Evolutionary conservation across 2,888 invertebrate species (phyloP), one percentile per base, ranked within the genome.

Genomic region (Timandra comae): DNA sequence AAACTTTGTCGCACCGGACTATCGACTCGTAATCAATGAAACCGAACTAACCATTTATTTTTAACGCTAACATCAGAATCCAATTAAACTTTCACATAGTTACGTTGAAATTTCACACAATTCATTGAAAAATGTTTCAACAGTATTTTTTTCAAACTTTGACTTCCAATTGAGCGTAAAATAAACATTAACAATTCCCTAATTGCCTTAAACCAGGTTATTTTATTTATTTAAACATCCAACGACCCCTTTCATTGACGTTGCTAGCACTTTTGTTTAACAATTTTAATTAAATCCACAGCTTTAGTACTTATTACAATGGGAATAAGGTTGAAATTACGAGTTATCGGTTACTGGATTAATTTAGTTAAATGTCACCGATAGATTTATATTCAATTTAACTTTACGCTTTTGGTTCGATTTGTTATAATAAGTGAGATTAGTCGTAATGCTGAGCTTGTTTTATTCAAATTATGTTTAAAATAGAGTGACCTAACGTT

Each of bases 211-310:
- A 53, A 58, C 46, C 51, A 30, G 41, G 44, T 56, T 60, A 54
- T 65, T 64, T 64, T 63, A 63, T 67, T 63, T 66, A 65, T 68
- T 63, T 60, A 65, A 65, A 63, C 54, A 60, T 52, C 43, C 46
- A 41, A 46, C 50, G 45, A 52, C 51, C 54, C 58, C 54, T 57
- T 57, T 42, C 43, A 51, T 46, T 46, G 41, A 49, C 58, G 64
- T 58, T 58, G 59, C 63, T 57, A 52, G 52, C 34, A 35, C 32
- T 35, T 44, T 30, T 27, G 16, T n/a, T n/a, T 19, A 31, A 20
- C 37, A 41, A 35, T 12, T 22, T 35, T 38, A 10, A 5, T n/a
- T 1, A 10, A 28, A 5, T 7, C 7, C 9, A n/a, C 21, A 11
- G 23, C 13, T 24, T 33, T 23, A 1, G 1, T 2, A 31, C 10